A percentile compares a stretch with the other conserved stretches of the same genome.
phyloP scores from a whole-genome alignment of 2,113 vertebrate genomes.

The Corythoichthys haematopterus region DNA sequence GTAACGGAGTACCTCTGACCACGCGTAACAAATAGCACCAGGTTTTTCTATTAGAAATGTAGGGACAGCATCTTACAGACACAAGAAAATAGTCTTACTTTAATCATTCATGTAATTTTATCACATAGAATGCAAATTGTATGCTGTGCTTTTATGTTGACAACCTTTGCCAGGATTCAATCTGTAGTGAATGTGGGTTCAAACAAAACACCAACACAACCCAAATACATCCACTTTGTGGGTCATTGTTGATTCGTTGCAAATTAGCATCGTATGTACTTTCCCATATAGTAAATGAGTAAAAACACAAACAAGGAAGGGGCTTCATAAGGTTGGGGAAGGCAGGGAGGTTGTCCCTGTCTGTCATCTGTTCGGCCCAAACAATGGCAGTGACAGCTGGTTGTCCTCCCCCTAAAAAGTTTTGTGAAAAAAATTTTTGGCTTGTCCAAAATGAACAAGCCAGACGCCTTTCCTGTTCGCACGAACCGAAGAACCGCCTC shows the following conservation, averaged over 20 bases:
- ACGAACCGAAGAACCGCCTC: slow-evolving; percentile 44
- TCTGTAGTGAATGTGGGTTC: slow-evolving; percentile 64
- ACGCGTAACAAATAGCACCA: too few species aligned
- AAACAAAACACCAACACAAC: slow-evolving; percentile 35
- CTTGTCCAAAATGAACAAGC: slow-evolving; percentile 58
- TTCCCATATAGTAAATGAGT: slow-evolving; percentile 68
- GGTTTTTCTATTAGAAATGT: background rate
- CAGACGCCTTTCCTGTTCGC: slow-evolving; percentile 48
- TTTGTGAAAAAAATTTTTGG: slow-evolving; percentile 33
- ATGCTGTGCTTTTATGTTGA: slow-evolving; percentile 57
- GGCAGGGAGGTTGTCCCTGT: slow-evolving; percentile 54
- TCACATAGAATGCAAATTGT: slow-evolving; percentile 64
- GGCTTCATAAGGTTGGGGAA: slow-evolving; percentile 39
- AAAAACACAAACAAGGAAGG: slow-evolving; percentile 46
- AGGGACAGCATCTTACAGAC: slow-evolving; percentile 24
- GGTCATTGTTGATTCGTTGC: slow-evolving; percentile 69
- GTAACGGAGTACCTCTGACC: too few species aligned
- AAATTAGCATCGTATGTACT: slow-evolving; percentile 66
- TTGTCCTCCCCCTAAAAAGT: slow-evolving; percentile 39
- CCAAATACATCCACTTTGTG: slow-evolving; percentile 9
- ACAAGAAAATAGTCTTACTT: slow-evolving; percentile 59
- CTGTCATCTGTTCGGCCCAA: slow-evolving; percentile 63
- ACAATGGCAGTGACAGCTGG: slow-evolving; percentile 69
- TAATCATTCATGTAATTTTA: slow-evolving; percentile 69
- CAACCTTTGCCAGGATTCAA: slow-evolving; percentile 51